Conservation (phyloP, 2,113 vertebrate species). For the Pungitius pungitius region DNA sequence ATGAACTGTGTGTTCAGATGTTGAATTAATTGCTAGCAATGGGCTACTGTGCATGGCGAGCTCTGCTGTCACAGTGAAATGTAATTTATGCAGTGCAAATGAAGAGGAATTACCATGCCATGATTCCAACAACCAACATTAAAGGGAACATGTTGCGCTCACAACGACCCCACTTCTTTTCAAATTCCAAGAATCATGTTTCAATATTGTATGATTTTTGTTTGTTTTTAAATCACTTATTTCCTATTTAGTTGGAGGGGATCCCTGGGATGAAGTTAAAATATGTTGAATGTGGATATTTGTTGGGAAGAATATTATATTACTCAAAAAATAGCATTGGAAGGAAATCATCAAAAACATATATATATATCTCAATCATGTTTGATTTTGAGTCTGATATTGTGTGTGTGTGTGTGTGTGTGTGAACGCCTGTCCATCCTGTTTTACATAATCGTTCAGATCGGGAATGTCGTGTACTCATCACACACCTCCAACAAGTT, state of each 20-base stretch:
- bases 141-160: slow-evolving; percentile 61
- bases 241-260: slow-evolving; percentile 14
- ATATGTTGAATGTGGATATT: slow-evolving; percentile 2
- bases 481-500: too few species aligned
- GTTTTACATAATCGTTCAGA: too few species aligned
- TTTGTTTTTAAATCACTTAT: slow-evolving; percentile 44
- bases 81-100: slow-evolving; percentile 76
- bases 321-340: too few species aligned
- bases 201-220: slow-evolving; percentile 38
- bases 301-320: slow-evolving; percentile 4
- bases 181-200: slow-evolving; percentile 39
- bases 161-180: slow-evolving; percentile 48
- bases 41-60: slow-evolving; percentile 53
- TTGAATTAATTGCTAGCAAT: slow-evolving; percentile 69
- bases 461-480: too few species aligned
- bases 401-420: too few species aligned
- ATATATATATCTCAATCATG: too few species aligned
- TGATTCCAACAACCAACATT: slow-evolving; percentile 59
- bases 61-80: slow-evolving; percentile 69
- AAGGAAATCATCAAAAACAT: too few species aligned
- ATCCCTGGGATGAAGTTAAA: slow-evolving; percentile 23
- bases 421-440: too few species aligned
- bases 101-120: slow-evolving; percentile 74
- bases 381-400: too few species aligned
- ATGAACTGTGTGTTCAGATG: slow-evolving; percentile 63